Base-by-base conservation (phyloP, 2,797 vertebrate genomes). In the Chrysocyon brachyurus region DNA sequence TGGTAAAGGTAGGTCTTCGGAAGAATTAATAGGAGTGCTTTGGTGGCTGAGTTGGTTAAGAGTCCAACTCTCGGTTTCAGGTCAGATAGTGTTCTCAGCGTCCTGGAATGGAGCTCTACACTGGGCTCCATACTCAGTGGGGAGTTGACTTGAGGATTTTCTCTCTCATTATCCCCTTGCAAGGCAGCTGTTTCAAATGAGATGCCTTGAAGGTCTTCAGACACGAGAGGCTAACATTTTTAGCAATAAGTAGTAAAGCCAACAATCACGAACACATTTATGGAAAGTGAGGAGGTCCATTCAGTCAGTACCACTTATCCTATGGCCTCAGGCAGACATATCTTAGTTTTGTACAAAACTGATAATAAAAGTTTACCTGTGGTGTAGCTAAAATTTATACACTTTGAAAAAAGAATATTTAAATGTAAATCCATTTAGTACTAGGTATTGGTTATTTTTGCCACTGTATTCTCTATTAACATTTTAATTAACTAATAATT, bases 401-500 rank as follows among this genome's bases (percentile, higher is more conserved):
- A 87, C 54, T 94, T 97, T 91, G 61, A 46, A 61, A 81, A 90
- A 72, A 64, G 12, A 96, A 56, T 46, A 91, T 83, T 73, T 85
- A 96, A 92, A 19, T 70, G 0, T 63, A 52, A 68, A 87, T 77
- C 5, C 26, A 89, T 56, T 91, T 66, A 92, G 28, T 79, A 77
- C 40, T 40, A 86, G 26, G 14, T 26, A 28, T 66, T n/a, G 19
- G 6, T 59, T 79, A 95, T 31, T 89, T 82, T 75, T 61, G n/a
- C 68, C 36, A 73, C 26, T 85, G 24, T 72, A 61, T 85, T 66
- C 31, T 78, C 28, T 92, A 63, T 59, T 79, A 56, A 61, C 61
- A 12, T 87, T 91, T 89, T 85, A 96, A 84, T 90, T 88, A 90
- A 83, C 22, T 92, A 95, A 63, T 68, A 91, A 63, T 33, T 26